A percentile compares a stretch with the other conserved stretches of the same genome.
phyloP scores from a whole-genome alignment of 2,797 vertebrate species.

The Tarsius wallacei region DNA sequence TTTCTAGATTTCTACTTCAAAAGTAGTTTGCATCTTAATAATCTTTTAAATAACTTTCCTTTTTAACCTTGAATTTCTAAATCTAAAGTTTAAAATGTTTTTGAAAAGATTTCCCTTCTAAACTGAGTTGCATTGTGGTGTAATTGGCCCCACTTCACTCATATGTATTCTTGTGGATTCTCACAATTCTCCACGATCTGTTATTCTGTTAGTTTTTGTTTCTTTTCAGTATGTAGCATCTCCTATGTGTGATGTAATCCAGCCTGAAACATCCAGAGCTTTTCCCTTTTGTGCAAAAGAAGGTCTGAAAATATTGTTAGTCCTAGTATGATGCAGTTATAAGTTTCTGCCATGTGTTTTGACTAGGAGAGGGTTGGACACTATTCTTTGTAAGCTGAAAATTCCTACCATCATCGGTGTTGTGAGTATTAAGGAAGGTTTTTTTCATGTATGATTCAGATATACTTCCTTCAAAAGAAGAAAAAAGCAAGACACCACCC shows the following conservation, averaged over 20 bases:
- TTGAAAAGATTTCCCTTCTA: conserved; percentile 18
- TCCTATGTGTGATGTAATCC: not conserved
- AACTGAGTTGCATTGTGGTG: not conserved
- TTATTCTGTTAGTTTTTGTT: not conserved
- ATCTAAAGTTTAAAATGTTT: conserved; percentile 42
- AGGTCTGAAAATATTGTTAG: not conserved
- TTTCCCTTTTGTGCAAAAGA: not conserved
- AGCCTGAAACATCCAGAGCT: not conserved
- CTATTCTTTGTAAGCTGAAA: conserved; percentile 10
- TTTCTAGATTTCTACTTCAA: conserved; percentile 51
- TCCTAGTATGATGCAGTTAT: not conserved
- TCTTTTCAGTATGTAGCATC: not conserved
- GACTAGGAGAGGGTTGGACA: not conserved
- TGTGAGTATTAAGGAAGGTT: conserved; percentile 70
- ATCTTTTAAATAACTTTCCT: conserved; percentile 21
- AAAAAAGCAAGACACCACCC: conserved; percentile 98
- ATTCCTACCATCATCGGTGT: not conserved
- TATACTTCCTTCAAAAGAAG: conserved; percentile 97
- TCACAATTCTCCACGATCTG: not conserved
- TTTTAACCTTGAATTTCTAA: conserved; percentile 40
- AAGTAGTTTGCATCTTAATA: not conserved
- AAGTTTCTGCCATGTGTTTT: not conserved
- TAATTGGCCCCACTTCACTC: not conserved
- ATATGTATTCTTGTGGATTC: not conserved
- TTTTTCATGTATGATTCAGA: conserved; percentile 90